phyloP scores from a whole-genome alignment of 2,888 invertebrate genomes.

The Phalera bucephala region DNA sequence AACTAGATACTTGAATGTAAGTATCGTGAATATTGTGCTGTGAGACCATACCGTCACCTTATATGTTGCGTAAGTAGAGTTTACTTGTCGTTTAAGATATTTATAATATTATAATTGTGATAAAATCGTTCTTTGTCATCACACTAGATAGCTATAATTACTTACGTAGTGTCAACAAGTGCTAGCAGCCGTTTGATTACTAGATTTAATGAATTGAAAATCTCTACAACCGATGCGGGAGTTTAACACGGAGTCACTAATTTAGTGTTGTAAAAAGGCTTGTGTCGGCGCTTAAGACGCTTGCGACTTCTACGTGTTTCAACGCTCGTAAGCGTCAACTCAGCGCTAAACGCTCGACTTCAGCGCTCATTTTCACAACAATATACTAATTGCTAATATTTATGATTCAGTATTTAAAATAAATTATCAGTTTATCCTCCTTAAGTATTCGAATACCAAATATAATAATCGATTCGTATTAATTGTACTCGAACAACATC shows the following conservation, averaged over 20 bases:
- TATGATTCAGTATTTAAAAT: too few relatives aligned
- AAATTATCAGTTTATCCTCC: not conserved
- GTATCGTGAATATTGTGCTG: slow-evolving; percentile 52
- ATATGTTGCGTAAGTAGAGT: slow-evolving; percentile 42
- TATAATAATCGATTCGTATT: not conserved
- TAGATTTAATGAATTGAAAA: slow-evolving; percentile 17
- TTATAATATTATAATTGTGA: slow-evolving; percentile 30
- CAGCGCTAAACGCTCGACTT: too few relatives aligned
- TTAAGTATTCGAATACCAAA: not conserved
- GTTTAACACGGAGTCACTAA: too few relatives aligned
- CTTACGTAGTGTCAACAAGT: slow-evolving; percentile 28
- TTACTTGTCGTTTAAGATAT: slow-evolving; percentile 31
- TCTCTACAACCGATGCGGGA: slow-evolving; percentile 16
- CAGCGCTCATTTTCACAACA: too few relatives aligned
- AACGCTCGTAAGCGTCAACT: too few relatives aligned
- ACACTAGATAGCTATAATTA: slow-evolving; percentile 24
- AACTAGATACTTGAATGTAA: slow-evolving; percentile 27
- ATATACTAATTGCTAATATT: too few relatives aligned
- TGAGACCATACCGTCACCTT: slow-evolving; percentile 53
- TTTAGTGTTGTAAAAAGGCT: too few relatives aligned
- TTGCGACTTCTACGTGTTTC: too few relatives aligned
- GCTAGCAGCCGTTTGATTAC: slow-evolving; percentile 26
- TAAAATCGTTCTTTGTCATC: slow-evolving; percentile 29
- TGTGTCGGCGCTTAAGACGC: too few relatives aligned
- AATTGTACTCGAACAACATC: slow-evolving; percentile 28